Conservation (phyloP, 2,113 vertebrate species). For the Felis chaus region DNA sequence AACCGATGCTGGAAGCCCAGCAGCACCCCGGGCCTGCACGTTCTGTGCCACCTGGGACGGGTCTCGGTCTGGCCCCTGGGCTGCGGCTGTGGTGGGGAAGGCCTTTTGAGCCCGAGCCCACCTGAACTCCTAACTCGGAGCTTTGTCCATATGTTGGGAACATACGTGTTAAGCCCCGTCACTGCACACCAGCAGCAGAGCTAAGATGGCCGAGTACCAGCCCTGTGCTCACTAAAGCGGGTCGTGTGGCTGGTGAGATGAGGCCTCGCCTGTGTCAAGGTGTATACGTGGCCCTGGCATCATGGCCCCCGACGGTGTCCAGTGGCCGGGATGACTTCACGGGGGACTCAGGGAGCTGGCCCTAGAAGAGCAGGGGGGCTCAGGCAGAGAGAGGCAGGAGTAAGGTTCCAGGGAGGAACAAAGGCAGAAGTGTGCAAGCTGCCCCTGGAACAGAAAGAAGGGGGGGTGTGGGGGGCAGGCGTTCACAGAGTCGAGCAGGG, state of each 20-base stretch:
- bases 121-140: not conserved
- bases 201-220: not conserved
- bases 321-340: not conserved
- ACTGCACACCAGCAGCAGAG: not conserved
- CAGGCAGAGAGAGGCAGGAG: not conserved
- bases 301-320: not conserved
- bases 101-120: not conserved
- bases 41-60: accelerated
- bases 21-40: accelerated
- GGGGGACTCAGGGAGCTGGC: not conserved
- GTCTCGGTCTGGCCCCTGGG: not conserved
- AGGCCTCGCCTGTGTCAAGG: not conserved
- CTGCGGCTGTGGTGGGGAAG: not conserved
- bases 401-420: not conserved
- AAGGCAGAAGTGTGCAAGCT: not conserved
- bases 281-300: accelerated
- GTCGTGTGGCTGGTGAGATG: accelerated
- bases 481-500: accelerated
- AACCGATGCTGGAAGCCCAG: too few relatives aligned
- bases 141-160: too few relatives aligned
- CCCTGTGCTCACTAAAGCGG: not conserved
- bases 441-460: not conserved
- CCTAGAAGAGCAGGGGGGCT: not conserved
- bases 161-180: not conserved
- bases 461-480: not conserved